Evolutionary conservation across 2,888 invertebrate species (phyloP), one percentile per base, ranked within the genome.

Genomic region (Mimachlamys varia): DNA sequence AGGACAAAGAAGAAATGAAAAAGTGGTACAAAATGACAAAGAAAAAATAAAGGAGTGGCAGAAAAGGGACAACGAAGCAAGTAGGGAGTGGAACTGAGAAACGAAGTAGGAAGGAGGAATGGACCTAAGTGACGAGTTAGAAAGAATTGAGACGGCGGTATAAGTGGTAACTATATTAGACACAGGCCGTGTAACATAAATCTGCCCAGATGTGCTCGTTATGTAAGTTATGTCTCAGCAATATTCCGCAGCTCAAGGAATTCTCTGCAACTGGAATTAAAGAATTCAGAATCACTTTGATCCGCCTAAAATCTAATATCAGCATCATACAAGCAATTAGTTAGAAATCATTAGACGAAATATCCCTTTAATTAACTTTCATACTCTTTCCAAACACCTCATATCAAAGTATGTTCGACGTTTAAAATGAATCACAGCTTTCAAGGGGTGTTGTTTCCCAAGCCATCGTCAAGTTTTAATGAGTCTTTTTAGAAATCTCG

Each of bases 201-300:
- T 13, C 12, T 76, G 4, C 33, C 27, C 33, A 76, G 27, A 76
- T 76, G 76, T 4, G 76, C 3, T 33, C 33, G 76, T 17, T 76
- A 76, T 76, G 76, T 33, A 13, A 76, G 76, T 33, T 33, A 76
- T 76, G 76, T 22, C 27, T 15, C 76, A 76, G 33, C 33, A 76
- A 33, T 76, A 76, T 33, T 33, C 76, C 27, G 33, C 33, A 58
- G 76, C 27, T 13, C 12, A 7, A 27, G 76, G 33, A 76, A 76
- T 33, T 76, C 27, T 33, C 76, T 76, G 76, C 12, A 33, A 33
- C 33, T 33, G 33, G 76, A 76, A 33, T 76, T 76, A 33, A 22
- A 76, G 76, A 76, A 76, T 76, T 76, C 33, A 33, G 76, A 76
- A 76, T 76, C 10, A 76, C 76, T 76, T 76, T 76, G 76, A 76